Percentiles rank a stretch among this genome's conserved stretches.
phyloP scores from a whole-genome alignment of 2,113 vertebrate genomes.

The human region DNA sequence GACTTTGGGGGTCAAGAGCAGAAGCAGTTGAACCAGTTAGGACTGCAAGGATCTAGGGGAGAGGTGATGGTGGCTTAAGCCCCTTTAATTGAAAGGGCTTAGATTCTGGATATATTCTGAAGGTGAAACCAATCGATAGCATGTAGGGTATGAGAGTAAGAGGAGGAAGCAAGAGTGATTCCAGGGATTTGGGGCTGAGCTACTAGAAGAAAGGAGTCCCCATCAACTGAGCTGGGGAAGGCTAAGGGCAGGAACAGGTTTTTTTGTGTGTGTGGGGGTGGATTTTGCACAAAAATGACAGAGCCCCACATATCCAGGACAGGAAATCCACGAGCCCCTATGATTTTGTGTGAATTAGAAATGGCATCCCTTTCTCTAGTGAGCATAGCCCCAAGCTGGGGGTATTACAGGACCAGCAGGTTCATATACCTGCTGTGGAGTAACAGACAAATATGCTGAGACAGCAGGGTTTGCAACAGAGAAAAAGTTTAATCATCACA shows the following conservation, averaged over 20 bases:
- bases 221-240: not conserved
- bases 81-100: not conserved
- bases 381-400: not conserved
- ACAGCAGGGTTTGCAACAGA: too few species aligned
- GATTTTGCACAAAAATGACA: not conserved
- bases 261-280: fast-evolving
- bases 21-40: not conserved
- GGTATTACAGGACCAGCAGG: too few species aligned
- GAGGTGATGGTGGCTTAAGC: not conserved
- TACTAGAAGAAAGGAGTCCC: not conserved
- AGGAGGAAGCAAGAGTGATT: not conserved
- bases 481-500: too few species aligned
- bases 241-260: not conserved
- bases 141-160: not conserved
- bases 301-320: not conserved
- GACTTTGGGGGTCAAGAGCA: not conserved
- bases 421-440: too few species aligned
- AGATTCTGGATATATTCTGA: not conserved
- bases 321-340: not conserved
- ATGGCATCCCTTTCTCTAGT: not conserved
- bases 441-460: too few species aligned
- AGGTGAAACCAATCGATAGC: not conserved
- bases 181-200: not conserved
- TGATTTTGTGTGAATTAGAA: not conserved
- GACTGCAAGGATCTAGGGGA: not conserved